These are phyloP conservation scores for Litoditis marina DNA, from an alignment of 2,888 invertebrate species.

Conservation along the genomic window DNA sequence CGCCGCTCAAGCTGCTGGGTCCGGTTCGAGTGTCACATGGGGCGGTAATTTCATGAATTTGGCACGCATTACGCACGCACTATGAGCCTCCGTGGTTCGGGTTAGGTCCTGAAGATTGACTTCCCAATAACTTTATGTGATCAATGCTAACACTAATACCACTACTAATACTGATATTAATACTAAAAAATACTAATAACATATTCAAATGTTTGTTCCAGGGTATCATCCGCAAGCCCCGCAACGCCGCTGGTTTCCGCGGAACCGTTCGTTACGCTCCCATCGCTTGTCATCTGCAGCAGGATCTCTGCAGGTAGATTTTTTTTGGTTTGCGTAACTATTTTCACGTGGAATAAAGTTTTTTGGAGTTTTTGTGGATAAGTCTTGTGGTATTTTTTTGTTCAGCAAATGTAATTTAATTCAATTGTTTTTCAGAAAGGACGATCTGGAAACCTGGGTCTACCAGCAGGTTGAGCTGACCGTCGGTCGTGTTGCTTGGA, in stretches of 20 bases:
- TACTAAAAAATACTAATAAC: neutral
- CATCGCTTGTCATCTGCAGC: constrained; percentile 51
- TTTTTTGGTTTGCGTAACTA: no score
- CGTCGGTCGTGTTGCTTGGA: constrained; percentile 45
- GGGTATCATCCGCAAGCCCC: constrained; percentile 50
- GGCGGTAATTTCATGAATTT: no score
- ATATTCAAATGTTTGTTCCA: no score
- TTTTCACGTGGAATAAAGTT: no score
- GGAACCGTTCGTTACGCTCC: constrained; percentile 59
- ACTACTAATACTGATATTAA: neutral
- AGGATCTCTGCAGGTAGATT: constrained; percentile 39
- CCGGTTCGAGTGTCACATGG: no score
- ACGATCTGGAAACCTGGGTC: constrained; percentile 46
- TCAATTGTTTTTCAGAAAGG: constrained; percentile 35
- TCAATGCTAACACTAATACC: no score
- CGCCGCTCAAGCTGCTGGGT: no score
- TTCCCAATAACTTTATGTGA: no score
- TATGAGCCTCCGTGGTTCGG: no score
- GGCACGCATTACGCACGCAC: no score
- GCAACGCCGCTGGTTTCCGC: constrained; percentile 54
- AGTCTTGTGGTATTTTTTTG: neutral
- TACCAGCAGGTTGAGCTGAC: constrained; percentile 52
- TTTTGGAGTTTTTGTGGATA: no score
- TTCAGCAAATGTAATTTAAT: neutral
- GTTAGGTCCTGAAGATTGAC: no score